A percentile compares a stretch with the other conserved stretches of the same genome.
These are phyloP conservation scores for Alviniconcha marisindica DNA, from an alignment of 1,140 invertebrate genomes.

Conservation along the genomic window DNA sequence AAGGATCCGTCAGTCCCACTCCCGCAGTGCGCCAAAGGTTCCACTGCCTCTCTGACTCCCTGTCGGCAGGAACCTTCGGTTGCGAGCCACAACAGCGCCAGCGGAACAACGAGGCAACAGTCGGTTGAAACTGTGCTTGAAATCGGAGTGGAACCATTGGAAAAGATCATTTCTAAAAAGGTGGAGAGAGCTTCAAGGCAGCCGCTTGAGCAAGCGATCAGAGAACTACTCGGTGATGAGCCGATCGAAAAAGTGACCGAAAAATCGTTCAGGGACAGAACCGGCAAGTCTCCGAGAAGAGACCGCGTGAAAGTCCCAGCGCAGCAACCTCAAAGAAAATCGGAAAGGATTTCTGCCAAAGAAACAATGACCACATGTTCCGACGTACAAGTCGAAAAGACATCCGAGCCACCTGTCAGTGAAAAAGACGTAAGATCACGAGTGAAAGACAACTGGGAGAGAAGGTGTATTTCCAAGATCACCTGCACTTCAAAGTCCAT, in stretches of 20 bases:
- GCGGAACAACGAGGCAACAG: not conserved
- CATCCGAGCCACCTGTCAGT: not conserved
- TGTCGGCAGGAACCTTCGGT: too few species aligned
- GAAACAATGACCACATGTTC: not conserved
- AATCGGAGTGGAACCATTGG: not conserved
- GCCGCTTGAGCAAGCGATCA: constrained; percentile 3
- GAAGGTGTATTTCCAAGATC: constrained; percentile 6
- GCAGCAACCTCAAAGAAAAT: not conserved
- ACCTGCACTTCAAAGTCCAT: not conserved
- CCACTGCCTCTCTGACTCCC: too few species aligned
- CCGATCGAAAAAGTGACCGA: not conserved
- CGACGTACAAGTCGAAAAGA: not conserved
- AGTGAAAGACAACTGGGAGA: constrained; percentile 34
- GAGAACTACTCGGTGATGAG: not conserved
- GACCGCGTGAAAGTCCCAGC: not conserved
- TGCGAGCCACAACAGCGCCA: too few species aligned
- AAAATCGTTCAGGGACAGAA: not conserved
- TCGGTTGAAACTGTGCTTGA: not conserved
- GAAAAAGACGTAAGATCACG: constrained; percentile 19
- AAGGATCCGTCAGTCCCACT: not conserved
- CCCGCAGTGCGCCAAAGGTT: not conserved
- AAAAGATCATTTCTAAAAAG: constrained; percentile 1
- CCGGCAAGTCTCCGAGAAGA: not conserved
- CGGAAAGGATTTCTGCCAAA: not conserved
- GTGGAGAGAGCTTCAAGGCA: constrained; percentile 17